Percentiles rank a stretch among this genome's conserved stretches.
Evolutionary conservation across 1,140 invertebrate species (phyloP).

Genomic region (Drosophila kurseongensis): DNA sequence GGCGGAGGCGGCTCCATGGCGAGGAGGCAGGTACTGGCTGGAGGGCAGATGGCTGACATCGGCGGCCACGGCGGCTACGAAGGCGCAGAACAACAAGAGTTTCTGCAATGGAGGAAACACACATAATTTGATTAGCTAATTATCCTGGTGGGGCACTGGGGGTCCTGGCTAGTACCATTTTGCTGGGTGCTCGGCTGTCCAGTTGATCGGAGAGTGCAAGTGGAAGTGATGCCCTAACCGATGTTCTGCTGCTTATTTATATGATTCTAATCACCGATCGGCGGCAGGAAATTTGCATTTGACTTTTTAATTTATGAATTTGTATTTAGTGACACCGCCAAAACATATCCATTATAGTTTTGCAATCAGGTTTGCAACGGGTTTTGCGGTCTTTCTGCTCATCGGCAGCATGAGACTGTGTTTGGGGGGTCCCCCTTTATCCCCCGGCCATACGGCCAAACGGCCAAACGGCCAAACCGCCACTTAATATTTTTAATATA

Average conservation of each 20-base stretch:
- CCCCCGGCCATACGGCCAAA: slow-evolving; percentile 4
- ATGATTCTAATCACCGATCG: slow-evolving; percentile 71
- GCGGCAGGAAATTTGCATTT: slow-evolving; percentile 71
- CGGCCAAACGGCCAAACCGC: neutral
- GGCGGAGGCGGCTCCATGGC: slow-evolving; percentile 44
- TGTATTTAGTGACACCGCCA: slow-evolving; percentile 64
- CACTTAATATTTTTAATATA: slow-evolving; percentile 31
- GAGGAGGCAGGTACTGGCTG: slow-evolving; percentile 72
- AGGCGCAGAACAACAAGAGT: slow-evolving; percentile 74
- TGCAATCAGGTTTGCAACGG: slow-evolving; percentile 72
- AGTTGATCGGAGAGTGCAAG: slow-evolving; percentile 72
- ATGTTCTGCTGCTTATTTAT: slow-evolving; percentile 69
- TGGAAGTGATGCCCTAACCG: slow-evolving; percentile 72
- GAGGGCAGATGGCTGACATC: slow-evolving; percentile 77
- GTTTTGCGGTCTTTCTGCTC: slow-evolving; percentile 41
- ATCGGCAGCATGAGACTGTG: neutral
- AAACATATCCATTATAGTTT: slow-evolving; percentile 80
- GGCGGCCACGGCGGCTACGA: slow-evolving; percentile 70
- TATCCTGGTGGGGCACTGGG: slow-evolving; percentile 16
- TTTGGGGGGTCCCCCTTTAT: slow-evolving; percentile 13
- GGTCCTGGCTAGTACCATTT: slow-evolving; percentile 66
- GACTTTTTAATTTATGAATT: slow-evolving; percentile 77
- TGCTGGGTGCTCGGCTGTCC: slow-evolving; percentile 70
- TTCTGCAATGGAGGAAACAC: slow-evolving; percentile 53
- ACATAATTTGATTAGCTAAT: neutral